Base-by-base conservation (phyloP, 2,797 vertebrate genomes). In the Falco rusticolus region DNA sequence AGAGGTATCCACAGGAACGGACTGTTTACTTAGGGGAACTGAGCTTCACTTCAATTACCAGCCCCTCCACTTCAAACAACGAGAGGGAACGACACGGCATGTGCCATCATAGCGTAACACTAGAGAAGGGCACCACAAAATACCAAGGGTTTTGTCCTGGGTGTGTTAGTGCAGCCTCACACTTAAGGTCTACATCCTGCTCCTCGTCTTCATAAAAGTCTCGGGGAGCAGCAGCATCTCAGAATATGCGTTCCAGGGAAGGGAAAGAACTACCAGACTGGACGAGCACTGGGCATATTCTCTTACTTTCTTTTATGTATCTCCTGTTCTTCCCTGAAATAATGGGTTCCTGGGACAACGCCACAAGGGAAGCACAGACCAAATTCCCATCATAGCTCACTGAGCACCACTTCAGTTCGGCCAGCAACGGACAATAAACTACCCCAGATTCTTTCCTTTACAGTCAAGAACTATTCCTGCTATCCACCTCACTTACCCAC, bases 391-490 rank as follows among this genome's bases (percentile, higher is more conserved):
- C 5, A 2, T 65, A 53, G 85, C 66, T 91, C 88, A 57, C 1
- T 0, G n/a, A 91, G 43, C 31, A 8, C 51, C 68, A 20, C 66
- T 72, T n/a, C 68, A 85, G 25, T 64, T 84, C 84, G 76, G 66
- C 31, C 33, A 81, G 76, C 53, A 75, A 18, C 3, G 33, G 51
- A 24, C 85, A 82, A 66, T 56, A 68, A 95, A 75, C 50, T 71
- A 94, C 43, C 57, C 51, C 43, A 69, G 77, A 84, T 51, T 68
- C 48, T 84, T 92, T 76, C 69, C 81, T 50, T 60, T 69, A 66
- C 77, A 91, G 70, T 82, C 66, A 74, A 87, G 65, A 89, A 81
- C 81, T 89, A 81, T 65, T 96, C 81, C 70, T 77, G 75, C 66
- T 84, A 43, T 70, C 92, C 81, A 26, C 71, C 81, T 50, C 76